Evolutionary conservation across 2,797 vertebrate genomes (phyloP).

Genomic region (Peromyscus nudipes): DNA sequence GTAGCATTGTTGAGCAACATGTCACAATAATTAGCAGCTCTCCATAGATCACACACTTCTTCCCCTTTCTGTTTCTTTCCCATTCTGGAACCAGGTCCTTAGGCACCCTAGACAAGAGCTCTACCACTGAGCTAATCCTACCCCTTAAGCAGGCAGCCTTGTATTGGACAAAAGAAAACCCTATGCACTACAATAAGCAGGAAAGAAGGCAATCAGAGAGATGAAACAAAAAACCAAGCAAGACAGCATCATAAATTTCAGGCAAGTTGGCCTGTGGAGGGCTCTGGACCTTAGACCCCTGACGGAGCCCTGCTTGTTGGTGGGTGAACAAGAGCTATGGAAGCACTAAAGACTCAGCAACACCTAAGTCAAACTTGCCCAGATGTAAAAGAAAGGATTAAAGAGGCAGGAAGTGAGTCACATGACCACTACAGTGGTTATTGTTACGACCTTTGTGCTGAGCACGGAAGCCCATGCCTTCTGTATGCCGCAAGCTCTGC

Average conservation of each 20-base stretch:
- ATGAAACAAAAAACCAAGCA: neutral
- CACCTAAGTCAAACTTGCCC: neutral
- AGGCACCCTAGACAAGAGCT: neutral
- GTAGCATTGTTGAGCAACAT: neutral
- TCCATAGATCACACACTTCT: neutral
- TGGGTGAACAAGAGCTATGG: neutral
- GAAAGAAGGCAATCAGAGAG: neutral
- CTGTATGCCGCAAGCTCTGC: too few species aligned
- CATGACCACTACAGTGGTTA: fast-evolving
- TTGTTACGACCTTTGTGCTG: neutral
- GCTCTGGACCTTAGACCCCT: neutral
- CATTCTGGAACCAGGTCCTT: neutral
- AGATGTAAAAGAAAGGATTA: neutral
- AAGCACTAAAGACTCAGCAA: neutral
- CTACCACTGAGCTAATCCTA: neutral
- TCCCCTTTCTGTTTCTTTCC: neutral
- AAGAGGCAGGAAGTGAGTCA: neutral
- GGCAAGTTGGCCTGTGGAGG: neutral
- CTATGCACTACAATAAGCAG: neutral
- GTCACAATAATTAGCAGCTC: neutral
- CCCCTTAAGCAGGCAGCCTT: neutral
- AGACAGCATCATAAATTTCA: neutral
- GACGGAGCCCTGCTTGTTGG: neutral
- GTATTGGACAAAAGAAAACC: neutral
- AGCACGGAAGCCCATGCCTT: too few species aligned